These are phyloP conservation scores for Drosophila kuntzei DNA, from an alignment of 2,888 invertebrate genomes.

Conservation along the genomic window DNA sequence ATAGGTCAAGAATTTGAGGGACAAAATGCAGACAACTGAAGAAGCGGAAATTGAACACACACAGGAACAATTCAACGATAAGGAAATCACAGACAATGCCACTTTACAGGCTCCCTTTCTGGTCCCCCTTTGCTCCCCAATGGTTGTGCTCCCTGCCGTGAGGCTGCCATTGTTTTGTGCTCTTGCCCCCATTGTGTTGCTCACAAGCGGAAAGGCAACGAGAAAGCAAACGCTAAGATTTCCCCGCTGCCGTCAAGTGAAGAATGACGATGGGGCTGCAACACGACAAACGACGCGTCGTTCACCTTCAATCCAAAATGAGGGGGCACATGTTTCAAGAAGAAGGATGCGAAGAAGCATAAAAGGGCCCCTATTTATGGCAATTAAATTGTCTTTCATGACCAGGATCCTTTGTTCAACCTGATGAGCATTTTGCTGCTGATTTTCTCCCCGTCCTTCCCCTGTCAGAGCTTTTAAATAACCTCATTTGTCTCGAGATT, in stretches of 20 bases:
- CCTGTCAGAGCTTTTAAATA: constrained; percentile 40
- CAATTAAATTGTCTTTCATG: constrained; percentile 71
- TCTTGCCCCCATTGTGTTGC: constrained; percentile 38
- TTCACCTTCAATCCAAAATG: constrained; percentile 31
- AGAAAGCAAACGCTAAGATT: constrained; percentile 56
- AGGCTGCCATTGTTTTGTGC: constrained; percentile 39
- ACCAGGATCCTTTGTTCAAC: constrained; percentile 38
- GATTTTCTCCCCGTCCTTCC: not conserved
- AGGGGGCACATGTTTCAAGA: constrained; percentile 6
- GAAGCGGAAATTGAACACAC: constrained; percentile 28
- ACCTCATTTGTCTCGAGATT: constrained; percentile 54
- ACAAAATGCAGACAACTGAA: constrained; percentile 25
- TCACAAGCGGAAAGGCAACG: constrained; percentile 37
- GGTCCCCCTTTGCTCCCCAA: not conserved
- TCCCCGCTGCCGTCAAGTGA: constrained; percentile 21
- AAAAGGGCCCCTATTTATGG: constrained; percentile 56
- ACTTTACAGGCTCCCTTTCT: not conserved
- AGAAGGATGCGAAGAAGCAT: constrained; percentile 28
- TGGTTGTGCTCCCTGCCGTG: not conserved
- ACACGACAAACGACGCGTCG: constrained; percentile 20
- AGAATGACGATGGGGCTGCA: constrained; percentile 32
- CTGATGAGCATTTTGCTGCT: constrained; percentile 54
- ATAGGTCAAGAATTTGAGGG: constrained; percentile 40
- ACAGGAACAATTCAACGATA: constrained; percentile 14
- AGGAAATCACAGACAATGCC: constrained; percentile 54